phyloP scores from a whole-genome alignment of 2,888 invertebrate genomes.

The Cylloceria caligata region DNA sequence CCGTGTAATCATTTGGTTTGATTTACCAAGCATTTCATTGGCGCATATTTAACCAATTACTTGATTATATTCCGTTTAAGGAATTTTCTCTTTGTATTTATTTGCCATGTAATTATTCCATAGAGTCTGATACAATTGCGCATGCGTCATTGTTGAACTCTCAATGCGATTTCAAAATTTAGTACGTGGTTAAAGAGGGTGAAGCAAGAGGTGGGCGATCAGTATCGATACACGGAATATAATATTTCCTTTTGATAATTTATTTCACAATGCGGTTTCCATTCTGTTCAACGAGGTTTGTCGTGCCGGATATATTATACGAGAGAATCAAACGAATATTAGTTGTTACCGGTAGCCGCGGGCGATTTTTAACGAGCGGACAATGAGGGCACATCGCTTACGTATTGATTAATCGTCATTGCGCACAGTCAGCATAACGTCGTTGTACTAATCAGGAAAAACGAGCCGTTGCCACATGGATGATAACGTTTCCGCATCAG shows the following conservation, averaged over 20 bases:
- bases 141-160: background rate
- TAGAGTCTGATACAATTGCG: background rate
- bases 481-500: slow-evolving; percentile 4
- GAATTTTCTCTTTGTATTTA: background rate
- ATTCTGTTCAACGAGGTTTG: slow-evolving; percentile 43
- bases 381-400: slow-evolving; percentile 38
- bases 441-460: slow-evolving; percentile 55
- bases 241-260: slow-evolving; percentile 42
- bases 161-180: background rate
- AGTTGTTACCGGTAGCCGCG: slow-evolving; percentile 44
- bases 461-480: slow-evolving; percentile 24
- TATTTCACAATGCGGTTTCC: slow-evolving; percentile 20
- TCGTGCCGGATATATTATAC: slow-evolving; percentile 10
- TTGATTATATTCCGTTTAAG: too few species aligned
- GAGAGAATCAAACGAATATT: slow-evolving; percentile 45
- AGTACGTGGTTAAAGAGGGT: too few species aligned
- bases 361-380: slow-evolving; percentile 41
- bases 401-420: slow-evolving; percentile 61
- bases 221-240: background rate
- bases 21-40: too few species aligned
- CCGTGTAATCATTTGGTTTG: too few species aligned
- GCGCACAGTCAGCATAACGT: slow-evolving; percentile 44
- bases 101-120: background rate
- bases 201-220: slow-evolving; percentile 1
- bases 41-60: too few species aligned